phyloP scores from a whole-genome alignment of 1,140 invertebrate genomes.

The Solen grandis region DNA sequence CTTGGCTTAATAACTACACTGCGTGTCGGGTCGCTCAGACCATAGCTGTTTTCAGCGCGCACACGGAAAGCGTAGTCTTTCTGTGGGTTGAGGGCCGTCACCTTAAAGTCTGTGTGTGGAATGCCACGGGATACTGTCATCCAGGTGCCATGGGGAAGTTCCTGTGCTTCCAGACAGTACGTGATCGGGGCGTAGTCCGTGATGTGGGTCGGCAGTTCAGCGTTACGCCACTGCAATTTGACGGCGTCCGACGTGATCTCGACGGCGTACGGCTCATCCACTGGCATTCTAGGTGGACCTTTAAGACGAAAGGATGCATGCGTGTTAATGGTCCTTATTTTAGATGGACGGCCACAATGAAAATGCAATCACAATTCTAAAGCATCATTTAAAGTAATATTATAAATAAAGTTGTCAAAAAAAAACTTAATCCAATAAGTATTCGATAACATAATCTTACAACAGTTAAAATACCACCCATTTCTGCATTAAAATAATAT shows the following conservation, averaged over 20 bases:
- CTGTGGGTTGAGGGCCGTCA: slow-evolving; percentile 71
- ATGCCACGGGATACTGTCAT: slow-evolving; percentile 69
- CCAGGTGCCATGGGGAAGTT: slow-evolving; percentile 69
- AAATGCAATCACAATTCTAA: too few relatives aligned
- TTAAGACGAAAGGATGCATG: too few relatives aligned
- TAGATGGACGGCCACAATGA: not conserved
- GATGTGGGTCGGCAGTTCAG: slow-evolving; percentile 71
- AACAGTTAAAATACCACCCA: too few relatives aligned
- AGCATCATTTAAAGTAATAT: too few relatives aligned
- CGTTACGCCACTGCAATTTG: slow-evolving; percentile 73
- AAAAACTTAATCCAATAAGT: not conserved
- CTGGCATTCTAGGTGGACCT: slow-evolving; percentile 75
- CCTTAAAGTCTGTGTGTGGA: slow-evolving; percentile 69
- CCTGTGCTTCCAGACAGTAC: slow-evolving; percentile 72
- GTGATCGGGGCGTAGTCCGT: slow-evolving; percentile 75
- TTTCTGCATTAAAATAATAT: too few relatives aligned
- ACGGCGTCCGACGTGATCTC: slow-evolving; percentile 70
- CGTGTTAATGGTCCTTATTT: not conserved
- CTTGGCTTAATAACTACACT: slow-evolving; percentile 68
- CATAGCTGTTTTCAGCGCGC: slow-evolving; percentile 92
- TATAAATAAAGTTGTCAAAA: too few relatives aligned
- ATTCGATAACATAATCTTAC: not conserved
- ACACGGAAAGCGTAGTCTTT: slow-evolving; percentile 75
- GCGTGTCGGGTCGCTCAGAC: slow-evolving; percentile 76
- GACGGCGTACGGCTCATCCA: slow-evolving; percentile 69